Conservation (phyloP, 2,113 vertebrate genomes). For the Ia io region DNA sequence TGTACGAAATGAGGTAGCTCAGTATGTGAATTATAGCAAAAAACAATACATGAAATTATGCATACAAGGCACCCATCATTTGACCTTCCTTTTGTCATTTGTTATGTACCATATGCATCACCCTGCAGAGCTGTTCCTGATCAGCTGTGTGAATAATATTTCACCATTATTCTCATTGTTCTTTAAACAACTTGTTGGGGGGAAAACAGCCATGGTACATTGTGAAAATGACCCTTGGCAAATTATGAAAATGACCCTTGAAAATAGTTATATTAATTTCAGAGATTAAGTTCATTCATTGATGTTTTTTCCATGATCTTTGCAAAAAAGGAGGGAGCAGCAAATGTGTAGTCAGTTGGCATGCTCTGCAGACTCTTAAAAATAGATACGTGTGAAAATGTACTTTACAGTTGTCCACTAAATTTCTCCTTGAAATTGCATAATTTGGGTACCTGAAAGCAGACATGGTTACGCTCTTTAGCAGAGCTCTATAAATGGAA, state of each 20-base stretch:
- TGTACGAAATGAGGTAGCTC: not conserved
- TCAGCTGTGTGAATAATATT: not conserved
- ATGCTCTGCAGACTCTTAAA: not conserved
- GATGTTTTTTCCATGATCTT: not conserved
- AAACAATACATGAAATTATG: not conserved
- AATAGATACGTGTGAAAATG: not conserved
- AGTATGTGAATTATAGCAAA: not conserved
- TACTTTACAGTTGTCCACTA: not conserved
- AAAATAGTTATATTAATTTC: not conserved
- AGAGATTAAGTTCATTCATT: not conserved
- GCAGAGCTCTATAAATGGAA: conserved; percentile 45
- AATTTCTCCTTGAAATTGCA: not conserved
- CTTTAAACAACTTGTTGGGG: not conserved
- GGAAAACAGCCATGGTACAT: not conserved
- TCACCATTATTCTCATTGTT: not conserved
- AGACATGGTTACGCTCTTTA: conserved; percentile 38
- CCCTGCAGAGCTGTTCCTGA: not conserved
- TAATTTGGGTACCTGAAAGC: not conserved
- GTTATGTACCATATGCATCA: not conserved
- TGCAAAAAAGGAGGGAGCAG: not conserved
- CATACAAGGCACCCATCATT: not conserved
- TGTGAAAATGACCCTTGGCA: not conserved
- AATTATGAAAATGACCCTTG: not conserved
- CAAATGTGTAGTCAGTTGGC: not conserved
- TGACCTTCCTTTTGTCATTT: not conserved